Percentiles rank a stretch among this genome's conserved stretches.
phyloP scores from a whole-genome alignment of 2,113 vertebrate genomes.

The Psilopsiagon aurifrons region DNA sequence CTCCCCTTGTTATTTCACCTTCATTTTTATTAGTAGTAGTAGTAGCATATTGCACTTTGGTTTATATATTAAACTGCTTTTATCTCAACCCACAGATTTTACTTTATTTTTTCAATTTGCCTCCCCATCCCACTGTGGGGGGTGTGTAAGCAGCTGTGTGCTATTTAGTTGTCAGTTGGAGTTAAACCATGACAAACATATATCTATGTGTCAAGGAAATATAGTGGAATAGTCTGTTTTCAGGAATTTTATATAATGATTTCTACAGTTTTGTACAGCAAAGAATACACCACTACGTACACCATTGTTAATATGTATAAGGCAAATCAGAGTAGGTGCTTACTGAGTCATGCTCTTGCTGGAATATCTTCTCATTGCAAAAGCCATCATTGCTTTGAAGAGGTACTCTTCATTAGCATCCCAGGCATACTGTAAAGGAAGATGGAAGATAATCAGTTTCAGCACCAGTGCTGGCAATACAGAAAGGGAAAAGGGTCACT shows the following conservation, averaged over 20 bases:
- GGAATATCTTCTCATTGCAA: slow-evolving; percentile 83
- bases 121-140: neutral
- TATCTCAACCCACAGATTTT: neutral
- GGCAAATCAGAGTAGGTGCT: slow-evolving; percentile 58
- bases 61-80: neutral
- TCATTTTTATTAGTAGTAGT: neutral
- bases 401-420: slow-evolving; percentile 88
- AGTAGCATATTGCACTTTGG: neutral
- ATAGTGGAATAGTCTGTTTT: neutral
- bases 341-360: slow-evolving; percentile 78
- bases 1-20: neutral
- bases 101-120: neutral
- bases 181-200: neutral
- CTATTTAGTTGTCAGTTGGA: neutral
- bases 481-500: neutral
- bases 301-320: neutral
- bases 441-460: slow-evolving; percentile 15
- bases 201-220: neutral
- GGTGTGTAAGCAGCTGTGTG: neutral
- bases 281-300: neutral
- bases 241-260: neutral
- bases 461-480: neutral
- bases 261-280: neutral
- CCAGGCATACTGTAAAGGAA: slow-evolving; percentile 88
- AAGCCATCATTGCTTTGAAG: slow-evolving; percentile 89